Evolutionary conservation across 2,888 invertebrate genomes (phyloP).

Genomic region (Apotomis turbidana): DNA sequence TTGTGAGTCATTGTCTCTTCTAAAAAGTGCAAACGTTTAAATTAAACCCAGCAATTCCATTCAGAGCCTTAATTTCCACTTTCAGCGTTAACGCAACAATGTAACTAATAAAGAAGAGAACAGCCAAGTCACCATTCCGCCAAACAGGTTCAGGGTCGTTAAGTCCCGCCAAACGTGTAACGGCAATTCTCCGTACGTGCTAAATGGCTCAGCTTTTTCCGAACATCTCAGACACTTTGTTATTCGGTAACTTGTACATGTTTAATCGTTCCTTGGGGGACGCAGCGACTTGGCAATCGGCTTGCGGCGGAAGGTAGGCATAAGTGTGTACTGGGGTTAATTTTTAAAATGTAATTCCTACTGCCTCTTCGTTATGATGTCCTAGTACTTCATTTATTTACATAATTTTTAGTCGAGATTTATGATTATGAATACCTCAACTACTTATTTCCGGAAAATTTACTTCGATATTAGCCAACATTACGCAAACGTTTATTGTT

Average conservation of each 20-base stretch:
- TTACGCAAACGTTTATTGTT: conserved; percentile 52
- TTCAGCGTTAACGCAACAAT: conserved; percentile 34
- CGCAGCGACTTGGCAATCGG: conserved; percentile 40
- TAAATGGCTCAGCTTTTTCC: conserved; percentile 72
- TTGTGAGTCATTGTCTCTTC: too few species aligned
- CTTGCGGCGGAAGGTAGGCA: conserved; percentile 19
- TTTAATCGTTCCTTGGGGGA: conserved; percentile 77
- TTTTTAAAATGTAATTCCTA: conserved; percentile 16
- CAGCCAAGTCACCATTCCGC: conserved; percentile 33
- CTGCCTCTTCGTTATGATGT: not conserved
- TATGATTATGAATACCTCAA: not conserved
- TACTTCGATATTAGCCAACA: conserved; percentile 58
- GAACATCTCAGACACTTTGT: conserved; percentile 73
- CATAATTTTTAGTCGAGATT: conserved; percentile 2
- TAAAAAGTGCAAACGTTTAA: not conserved
- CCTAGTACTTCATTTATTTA: conserved; percentile 6
- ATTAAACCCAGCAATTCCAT: not conserved
- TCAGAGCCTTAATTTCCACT: conserved; percentile 13
- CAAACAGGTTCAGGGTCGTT: conserved; percentile 59
- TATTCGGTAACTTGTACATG: conserved; percentile 81
- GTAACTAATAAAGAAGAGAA: conserved; percentile 38
- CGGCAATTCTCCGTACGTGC: conserved; percentile 74
- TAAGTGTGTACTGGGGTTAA: conserved; percentile 7
- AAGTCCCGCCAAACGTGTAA: conserved; percentile 76
- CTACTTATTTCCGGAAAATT: conserved; percentile 32